Conservation (phyloP, 2,888 invertebrate genomes). For the Troides aeacus region DNA sequence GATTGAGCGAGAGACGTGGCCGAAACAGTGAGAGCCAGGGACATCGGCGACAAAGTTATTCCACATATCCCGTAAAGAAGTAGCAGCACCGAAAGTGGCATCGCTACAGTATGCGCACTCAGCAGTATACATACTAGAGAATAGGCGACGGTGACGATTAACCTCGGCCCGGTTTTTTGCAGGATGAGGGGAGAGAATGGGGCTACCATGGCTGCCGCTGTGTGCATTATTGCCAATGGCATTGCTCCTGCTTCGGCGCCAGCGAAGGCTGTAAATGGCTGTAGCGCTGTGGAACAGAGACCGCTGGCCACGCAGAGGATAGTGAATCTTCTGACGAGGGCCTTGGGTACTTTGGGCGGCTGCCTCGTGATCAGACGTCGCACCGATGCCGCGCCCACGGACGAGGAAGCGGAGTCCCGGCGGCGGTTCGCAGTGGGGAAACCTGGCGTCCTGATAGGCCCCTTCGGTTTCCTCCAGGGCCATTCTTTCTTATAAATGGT, state of each 20-base stretch:
- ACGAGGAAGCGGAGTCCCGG: constrained; percentile 85
- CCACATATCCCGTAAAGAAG: constrained; percentile 76
- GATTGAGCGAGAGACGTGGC: constrained; percentile 80
- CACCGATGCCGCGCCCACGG: constrained; percentile 88
- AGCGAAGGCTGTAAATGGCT: constrained; percentile 79
- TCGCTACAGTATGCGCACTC: constrained; percentile 76
- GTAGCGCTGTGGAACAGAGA: constrained; percentile 82
- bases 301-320: constrained; percentile 81
- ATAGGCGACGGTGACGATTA: constrained; percentile 73
- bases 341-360: constrained; percentile 72
- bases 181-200: constrained; percentile 70
- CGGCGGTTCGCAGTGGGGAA: constrained; percentile 62
- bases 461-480: constrained; percentile 69
- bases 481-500: constrained; percentile 73
- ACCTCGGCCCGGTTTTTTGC: constrained; percentile 64
- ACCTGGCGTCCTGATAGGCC: constrained; percentile 44
- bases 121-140: constrained; percentile 80
- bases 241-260: constrained; percentile 81
- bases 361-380: constrained; percentile 83
- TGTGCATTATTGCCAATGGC: constrained; percentile 81
- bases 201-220: constrained; percentile 80
- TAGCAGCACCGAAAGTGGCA: constrained; percentile 60
- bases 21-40: constrained; percentile 78
- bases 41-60: constrained; percentile 78
- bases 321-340: constrained; percentile 72